phyloP scores from a whole-genome alignment of 2,888 invertebrate species.

The Chrysolina haemoptera region DNA sequence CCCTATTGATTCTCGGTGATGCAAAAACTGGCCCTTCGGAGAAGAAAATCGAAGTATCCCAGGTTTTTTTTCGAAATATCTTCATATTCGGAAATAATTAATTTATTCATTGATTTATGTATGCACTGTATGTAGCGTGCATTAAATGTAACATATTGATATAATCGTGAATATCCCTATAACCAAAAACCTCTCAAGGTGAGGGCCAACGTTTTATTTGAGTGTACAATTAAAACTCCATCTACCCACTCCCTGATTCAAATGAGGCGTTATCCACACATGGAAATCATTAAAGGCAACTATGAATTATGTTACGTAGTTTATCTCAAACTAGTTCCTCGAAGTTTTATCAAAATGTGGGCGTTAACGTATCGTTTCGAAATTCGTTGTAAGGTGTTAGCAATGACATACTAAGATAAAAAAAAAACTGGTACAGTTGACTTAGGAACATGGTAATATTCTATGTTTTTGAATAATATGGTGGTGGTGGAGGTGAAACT shows the following conservation, averaged over 20 bases:
- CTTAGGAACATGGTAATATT: not conserved
- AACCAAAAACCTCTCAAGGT: not conserved
- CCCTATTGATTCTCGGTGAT: too few relatives aligned
- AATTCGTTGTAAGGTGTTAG: constrained; percentile 17
- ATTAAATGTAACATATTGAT: too few relatives aligned
- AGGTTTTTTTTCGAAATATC: too few relatives aligned
- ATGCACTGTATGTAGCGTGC: too few relatives aligned
- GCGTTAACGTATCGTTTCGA: constrained; percentile 3
- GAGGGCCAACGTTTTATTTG: not conserved
- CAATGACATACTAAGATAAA: constrained; percentile 21
- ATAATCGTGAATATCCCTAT: too few relatives aligned
- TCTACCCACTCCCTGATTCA: not conserved
- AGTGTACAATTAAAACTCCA: not conserved
- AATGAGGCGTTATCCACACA: not conserved
- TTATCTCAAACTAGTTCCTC: not conserved
- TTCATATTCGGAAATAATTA: too few relatives aligned
- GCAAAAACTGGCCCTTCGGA: too few relatives aligned
- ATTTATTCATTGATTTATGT: too few relatives aligned
- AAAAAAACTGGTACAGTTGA: constrained; percentile 7
- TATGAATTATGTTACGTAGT: not conserved
- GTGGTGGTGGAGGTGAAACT: too few relatives aligned
- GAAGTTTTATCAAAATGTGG: constrained; percentile 9
- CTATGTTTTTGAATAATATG: too few relatives aligned
- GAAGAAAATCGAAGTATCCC: too few relatives aligned
- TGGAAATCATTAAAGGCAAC: not conserved